Percentiles rank a stretch among this genome's conserved stretches.
phyloP scores from a whole-genome alignment of 2,888 invertebrate genomes.

The Plagodis dolabraria region DNA sequence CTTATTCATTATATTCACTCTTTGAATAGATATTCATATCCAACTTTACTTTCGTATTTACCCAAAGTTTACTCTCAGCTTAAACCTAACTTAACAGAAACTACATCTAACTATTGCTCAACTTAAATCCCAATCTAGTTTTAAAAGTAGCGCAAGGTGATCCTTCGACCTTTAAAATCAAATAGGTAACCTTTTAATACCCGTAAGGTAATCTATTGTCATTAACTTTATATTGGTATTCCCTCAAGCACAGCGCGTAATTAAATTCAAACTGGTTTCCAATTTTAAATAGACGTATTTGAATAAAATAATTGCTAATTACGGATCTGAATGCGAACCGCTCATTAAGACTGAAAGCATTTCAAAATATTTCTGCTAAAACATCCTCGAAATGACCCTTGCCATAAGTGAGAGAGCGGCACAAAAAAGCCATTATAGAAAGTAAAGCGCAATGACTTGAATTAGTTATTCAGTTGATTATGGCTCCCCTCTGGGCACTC shows the following conservation, averaged over 20 bases:
- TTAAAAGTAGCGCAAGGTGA: constrained; percentile 48
- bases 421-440: constrained; percentile 71
- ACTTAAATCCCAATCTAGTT: constrained; percentile 28
- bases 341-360: constrained; percentile 37
- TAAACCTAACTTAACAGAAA: background rate
- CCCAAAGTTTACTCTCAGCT: background rate
- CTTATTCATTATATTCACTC: too few relatives aligned
- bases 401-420: constrained; percentile 60
- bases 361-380: constrained; percentile 67
- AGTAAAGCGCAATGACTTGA: constrained; percentile 78
- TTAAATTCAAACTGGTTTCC: constrained; percentile 40
- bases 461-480: constrained; percentile 81
- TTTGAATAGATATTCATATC: too few relatives aligned
- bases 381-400: constrained; percentile 62
- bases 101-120: constrained; percentile 20
- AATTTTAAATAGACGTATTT: constrained; percentile 32
- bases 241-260: constrained; percentile 36
- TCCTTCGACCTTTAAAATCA: constrained; percentile 47
- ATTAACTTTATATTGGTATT: constrained; percentile 41
- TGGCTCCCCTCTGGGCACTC: constrained; percentile 78
- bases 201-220: constrained; percentile 46
- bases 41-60: too few relatives aligned
- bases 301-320: constrained; percentile 32
- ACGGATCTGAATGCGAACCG: constrained; percentile 34
- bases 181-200: constrained; percentile 49